Evolutionary conservation across 2,113 vertebrate species (phyloP).

Genomic region (Orycteropus afer): DNA sequence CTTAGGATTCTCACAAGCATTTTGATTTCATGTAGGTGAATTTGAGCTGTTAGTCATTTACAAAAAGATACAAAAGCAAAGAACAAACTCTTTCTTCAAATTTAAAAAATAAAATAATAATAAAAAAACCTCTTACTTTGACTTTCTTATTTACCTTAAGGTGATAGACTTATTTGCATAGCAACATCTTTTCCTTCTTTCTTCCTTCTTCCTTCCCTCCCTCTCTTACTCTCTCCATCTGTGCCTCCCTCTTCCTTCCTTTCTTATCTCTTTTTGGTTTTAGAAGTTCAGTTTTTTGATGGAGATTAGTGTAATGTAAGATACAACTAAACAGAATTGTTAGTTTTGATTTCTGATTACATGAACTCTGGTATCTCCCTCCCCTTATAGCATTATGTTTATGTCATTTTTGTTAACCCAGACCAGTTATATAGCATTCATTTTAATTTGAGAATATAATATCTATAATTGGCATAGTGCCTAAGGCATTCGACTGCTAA

Average conservation of each 20-base stretch:
- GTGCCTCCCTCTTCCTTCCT: too few species aligned
- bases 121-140: not conserved
- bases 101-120: too few species aligned
- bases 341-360: not conserved
- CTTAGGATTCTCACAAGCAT: not conserved
- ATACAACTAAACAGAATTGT: not conserved
- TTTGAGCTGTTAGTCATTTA: not conserved
- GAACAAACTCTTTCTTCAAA: not conserved
- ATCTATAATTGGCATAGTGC: too few species aligned
- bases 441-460: too few species aligned
- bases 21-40: not conserved
- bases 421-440: not conserved
- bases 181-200: not conserved
- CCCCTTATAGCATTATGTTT: not conserved
- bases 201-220: fast-evolving
- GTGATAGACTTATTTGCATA: not conserved
- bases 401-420: not conserved
- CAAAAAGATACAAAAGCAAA: not conserved
- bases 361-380: not conserved
- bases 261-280: not conserved
- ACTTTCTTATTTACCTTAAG: not conserved
- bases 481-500: too few species aligned
- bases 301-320: not conserved
- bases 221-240: not conserved
- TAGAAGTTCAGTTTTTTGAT: not conserved